These are phyloP conservation scores for Lasiurus cinereus DNA, from an alignment of 2,113 vertebrate species.

Conservation along the genomic window DNA sequence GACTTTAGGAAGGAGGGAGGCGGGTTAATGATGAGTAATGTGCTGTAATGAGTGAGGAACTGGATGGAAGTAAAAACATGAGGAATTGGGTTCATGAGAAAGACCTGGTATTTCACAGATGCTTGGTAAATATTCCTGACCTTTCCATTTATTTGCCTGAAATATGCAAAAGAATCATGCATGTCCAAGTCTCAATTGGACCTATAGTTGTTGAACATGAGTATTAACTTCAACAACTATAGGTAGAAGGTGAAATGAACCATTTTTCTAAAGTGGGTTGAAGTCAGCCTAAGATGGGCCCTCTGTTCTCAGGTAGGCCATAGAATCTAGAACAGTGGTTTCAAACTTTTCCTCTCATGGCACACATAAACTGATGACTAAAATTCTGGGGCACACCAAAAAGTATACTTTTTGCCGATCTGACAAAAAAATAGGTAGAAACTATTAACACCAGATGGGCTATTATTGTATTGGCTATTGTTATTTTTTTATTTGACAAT, in stretches of 20 bases:
- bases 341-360: not conserved
- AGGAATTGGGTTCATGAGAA: not conserved
- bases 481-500: not conserved
- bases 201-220: not conserved
- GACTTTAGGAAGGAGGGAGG: too few relatives aligned
- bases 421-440: not conserved
- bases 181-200: not conserved
- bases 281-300: not conserved
- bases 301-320: not conserved
- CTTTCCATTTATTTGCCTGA: conserved; percentile 27
- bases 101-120: not conserved
- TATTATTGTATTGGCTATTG: not conserved
- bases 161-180: not conserved
- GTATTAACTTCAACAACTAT: not conserved
- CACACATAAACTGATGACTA: not conserved
- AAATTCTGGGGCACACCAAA: not conserved
- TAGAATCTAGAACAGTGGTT: not conserved
- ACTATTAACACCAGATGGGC: not conserved
- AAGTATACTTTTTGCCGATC: not conserved
- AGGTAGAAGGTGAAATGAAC: not conserved
- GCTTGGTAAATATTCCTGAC: not conserved
- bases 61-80: not conserved
- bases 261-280: not conserved
- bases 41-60: not conserved
- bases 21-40: not conserved